These are phyloP conservation scores for Tricholauxania praeusta DNA, from an alignment of 2,888 invertebrate genomes.

Conservation along the genomic window DNA sequence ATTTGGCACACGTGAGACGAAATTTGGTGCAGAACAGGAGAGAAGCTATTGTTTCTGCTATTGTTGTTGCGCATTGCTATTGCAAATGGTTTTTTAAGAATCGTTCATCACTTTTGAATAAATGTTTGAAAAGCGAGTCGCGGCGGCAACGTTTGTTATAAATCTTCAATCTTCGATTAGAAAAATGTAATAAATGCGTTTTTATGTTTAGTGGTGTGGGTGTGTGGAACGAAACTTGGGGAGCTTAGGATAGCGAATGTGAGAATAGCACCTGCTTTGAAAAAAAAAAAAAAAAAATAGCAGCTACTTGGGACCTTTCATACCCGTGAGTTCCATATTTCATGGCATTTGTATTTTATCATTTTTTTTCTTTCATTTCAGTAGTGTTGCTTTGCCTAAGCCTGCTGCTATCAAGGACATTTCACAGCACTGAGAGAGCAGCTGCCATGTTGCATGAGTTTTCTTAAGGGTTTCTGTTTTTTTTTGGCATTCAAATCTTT, in stretches of 20 bases:
- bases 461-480: too few relatives aligned
- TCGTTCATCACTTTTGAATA: constrained; percentile 50
- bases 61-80: constrained; percentile 31
- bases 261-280: neutral
- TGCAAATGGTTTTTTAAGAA: constrained; percentile 52
- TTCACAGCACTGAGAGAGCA: constrained; percentile 1
- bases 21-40: constrained; percentile 5
- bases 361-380: constrained; percentile 44
- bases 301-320: constrained; percentile 10
- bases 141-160: constrained; percentile 45
- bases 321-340: constrained; percentile 38
- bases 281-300: neutral
- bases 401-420: constrained; percentile 37
- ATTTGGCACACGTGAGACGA: constrained; percentile 43
- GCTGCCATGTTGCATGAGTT: neutral
- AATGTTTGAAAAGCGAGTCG: constrained; percentile 29
- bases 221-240: neutral
- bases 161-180: constrained; percentile 55
- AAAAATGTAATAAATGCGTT: constrained; percentile 50
- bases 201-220: constrained; percentile 38
- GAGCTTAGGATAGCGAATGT: too few relatives aligned
- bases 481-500: constrained; percentile 13
- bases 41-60: constrained; percentile 10
- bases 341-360: constrained; percentile 49
- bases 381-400: neutral